These are phyloP conservation scores for Xyrauchen texanus DNA, from an alignment of 2,113 vertebrate species.

Conservation along the genomic window DNA sequence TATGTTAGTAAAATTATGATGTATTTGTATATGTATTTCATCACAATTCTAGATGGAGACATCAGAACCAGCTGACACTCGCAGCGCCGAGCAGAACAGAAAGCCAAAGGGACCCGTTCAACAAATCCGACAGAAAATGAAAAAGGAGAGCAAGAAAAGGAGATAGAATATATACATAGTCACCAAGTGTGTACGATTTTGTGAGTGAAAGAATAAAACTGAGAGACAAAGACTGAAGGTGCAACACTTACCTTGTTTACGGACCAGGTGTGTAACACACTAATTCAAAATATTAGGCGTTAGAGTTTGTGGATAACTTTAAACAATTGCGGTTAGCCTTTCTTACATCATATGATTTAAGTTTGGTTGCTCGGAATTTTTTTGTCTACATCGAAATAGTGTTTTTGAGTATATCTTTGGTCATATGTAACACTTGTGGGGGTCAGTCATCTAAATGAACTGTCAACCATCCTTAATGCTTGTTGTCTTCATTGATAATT, in stretches of 20 bases:
- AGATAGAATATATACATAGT: conserved; percentile 68
- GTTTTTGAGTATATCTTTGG: not conserved
- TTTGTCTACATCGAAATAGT: not conserved
- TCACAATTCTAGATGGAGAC: conserved; percentile 75
- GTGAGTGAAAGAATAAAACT: not conserved
- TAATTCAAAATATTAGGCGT: not conserved
- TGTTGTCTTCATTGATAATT: not conserved
- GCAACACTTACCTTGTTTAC: no score
- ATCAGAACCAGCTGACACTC: conserved; percentile 74
- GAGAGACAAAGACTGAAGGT: not conserved
- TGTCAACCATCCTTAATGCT: not conserved
- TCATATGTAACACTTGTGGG: not conserved
- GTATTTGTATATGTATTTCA: no score
- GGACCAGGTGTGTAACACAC: not conserved
- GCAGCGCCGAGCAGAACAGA: conserved; percentile 77
- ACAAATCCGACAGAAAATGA: conserved; percentile 85
- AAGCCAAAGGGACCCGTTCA: conserved; percentile 81
- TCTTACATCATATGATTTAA: not conserved
- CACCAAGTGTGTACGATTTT: no score
- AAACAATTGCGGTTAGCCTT: not conserved
- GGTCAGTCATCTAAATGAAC: not conserved
- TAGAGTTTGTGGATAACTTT: not conserved
- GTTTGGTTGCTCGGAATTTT: no score
- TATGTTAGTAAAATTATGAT: no score
- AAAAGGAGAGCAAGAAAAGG: conserved; percentile 97